These are phyloP conservation scores for Isurus oxyrinchus DNA, from an alignment of 2,113 vertebrate species.

Conservation along the genomic window DNA sequence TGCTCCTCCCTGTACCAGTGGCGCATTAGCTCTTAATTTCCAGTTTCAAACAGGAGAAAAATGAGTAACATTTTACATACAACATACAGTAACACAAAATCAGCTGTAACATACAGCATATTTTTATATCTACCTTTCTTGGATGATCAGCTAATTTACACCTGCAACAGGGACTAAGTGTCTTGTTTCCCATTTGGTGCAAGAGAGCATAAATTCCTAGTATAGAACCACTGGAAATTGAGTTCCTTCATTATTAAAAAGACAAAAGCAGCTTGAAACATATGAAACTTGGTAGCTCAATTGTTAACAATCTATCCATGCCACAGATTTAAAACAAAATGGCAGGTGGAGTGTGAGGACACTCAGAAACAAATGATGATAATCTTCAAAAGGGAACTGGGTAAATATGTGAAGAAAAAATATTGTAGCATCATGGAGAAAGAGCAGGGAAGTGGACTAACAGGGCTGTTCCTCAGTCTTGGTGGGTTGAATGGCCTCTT, in stretches of 20 bases:
- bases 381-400: not conserved
- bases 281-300: not conserved
- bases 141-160: not conserved
- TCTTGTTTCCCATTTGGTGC: not conserved
- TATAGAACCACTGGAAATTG: not conserved
- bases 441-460: not conserved
- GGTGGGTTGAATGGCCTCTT: not conserved
- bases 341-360: not conserved
- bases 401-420: not conserved
- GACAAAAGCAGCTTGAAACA: not conserved
- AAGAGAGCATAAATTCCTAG: too few species aligned
- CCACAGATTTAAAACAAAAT: not conserved
- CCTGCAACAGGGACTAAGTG: not conserved
- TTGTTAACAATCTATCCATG: not conserved
- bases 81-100: too few species aligned
- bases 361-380: not conserved
- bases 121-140: not conserved
- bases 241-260: not conserved
- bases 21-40: not conserved
- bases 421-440: not conserved
- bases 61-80: not conserved
- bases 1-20: not conserved
- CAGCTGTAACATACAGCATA: too few species aligned
- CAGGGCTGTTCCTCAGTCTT: not conserved
- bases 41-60: not conserved